Conservation (phyloP, 2,113 vertebrate genomes). For the Pterocles gutturalis region DNA sequence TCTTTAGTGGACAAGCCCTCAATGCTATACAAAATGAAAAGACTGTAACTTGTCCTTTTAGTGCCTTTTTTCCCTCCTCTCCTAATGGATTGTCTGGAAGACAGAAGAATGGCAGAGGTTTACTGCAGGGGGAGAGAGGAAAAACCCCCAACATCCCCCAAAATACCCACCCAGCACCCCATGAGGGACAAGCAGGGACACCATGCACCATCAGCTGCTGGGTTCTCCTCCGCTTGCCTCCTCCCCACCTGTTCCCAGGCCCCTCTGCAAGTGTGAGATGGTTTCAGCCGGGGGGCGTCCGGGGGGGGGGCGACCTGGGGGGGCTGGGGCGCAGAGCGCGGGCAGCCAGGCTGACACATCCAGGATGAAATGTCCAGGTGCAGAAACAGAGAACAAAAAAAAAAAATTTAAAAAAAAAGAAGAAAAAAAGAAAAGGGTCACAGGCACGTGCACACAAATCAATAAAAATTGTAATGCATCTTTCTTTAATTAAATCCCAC, state of each 20-base stretch:
- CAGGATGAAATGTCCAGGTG: constrained; percentile 48
- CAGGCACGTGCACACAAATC: background rate
- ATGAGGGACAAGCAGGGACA: background rate
- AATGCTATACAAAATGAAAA: background rate
- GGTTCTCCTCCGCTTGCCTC: background rate
- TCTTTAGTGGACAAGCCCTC: background rate
- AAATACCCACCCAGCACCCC: background rate
- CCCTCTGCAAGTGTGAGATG: constrained; percentile 1
- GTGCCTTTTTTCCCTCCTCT: accelerated
- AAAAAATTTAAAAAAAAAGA: accelerated
- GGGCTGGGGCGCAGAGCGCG: accelerated
- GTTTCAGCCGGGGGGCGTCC: background rate
- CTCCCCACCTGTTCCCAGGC: constrained; percentile 47
- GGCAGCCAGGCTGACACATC: background rate
- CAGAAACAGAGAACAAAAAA: accelerated
- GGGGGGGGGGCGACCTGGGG: background rate
- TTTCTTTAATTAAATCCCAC: constrained; percentile 69
- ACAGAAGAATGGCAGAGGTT: background rate
- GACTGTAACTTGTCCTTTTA: background rate
- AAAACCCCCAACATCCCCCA: background rate
- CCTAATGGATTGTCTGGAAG: background rate
- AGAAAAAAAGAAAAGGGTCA: background rate
- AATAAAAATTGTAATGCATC: constrained; percentile 56
- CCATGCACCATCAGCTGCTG: background rate
- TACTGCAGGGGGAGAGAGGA: background rate